These are phyloP conservation scores for Plagiodera versicolora DNA, from an alignment of 2,888 invertebrate genomes.

Conservation along the genomic window DNA sequence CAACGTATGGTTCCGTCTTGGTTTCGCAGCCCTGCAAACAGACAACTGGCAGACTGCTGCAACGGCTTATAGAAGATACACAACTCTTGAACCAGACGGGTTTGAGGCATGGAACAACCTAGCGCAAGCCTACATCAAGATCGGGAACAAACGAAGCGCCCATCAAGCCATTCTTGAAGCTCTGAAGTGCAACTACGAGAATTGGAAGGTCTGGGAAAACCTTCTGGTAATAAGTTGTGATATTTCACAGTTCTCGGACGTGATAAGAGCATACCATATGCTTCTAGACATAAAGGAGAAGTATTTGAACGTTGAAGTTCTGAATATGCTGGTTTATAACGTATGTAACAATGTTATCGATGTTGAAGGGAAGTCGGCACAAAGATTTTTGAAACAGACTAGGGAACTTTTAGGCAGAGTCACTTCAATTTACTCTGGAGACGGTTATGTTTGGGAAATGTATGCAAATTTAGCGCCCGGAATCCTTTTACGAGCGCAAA, in stretches of 20 bases:
- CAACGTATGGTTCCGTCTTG: constrained; percentile 82
- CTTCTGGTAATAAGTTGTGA: constrained; percentile 85
- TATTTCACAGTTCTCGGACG: constrained; percentile 82
- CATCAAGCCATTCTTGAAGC: constrained; percentile 86
- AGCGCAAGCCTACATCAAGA: constrained; percentile 87
- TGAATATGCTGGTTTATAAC: constrained; percentile 71
- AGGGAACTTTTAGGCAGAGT: constrained; percentile 56
- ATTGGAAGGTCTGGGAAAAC: constrained; percentile 97
- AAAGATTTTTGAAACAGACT: constrained; percentile 47
- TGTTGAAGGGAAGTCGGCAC: constrained; percentile 60
- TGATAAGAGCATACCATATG: constrained; percentile 81
- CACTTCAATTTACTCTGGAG: constrained; percentile 68
- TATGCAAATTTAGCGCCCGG: constrained; percentile 73
- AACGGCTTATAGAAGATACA: constrained; percentile 83
- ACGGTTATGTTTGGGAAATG: constrained; percentile 78
- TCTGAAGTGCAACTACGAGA: constrained; percentile 87
- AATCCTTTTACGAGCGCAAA: constrained; percentile 65
- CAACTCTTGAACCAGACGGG: constrained; percentile 81
- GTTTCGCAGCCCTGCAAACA: constrained; percentile 77
- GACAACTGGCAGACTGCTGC: constrained; percentile 84
- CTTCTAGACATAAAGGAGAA: constrained; percentile 82
- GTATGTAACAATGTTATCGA: constrained; percentile 67
- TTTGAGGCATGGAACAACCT: constrained; percentile 99
- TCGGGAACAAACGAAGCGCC: constrained; percentile 83
- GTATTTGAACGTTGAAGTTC: constrained; percentile 75